Evolutionary conservation across 2,797 vertebrate species (phyloP).

Genomic region (Pyrocephalus nanus): DNA sequence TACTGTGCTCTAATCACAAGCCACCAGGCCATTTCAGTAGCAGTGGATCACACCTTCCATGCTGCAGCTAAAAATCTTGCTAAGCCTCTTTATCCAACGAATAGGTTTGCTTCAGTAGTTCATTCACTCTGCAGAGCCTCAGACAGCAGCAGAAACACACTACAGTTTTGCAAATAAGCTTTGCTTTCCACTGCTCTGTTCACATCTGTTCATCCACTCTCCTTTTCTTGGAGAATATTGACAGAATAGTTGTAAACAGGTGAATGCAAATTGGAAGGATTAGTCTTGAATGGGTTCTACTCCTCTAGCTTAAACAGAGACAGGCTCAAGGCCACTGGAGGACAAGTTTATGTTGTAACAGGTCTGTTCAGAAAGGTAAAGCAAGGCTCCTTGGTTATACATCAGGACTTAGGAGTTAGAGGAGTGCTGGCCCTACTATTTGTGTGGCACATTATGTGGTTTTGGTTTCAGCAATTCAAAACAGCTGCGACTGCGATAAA

Average conservation of each 20-base stretch:
- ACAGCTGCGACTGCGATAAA: background rate
- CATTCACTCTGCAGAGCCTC: background rate
- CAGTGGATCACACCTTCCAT: background rate
- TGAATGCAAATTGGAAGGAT: background rate
- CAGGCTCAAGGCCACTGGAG: background rate
- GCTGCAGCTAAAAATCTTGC: background rate
- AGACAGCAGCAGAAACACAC: background rate
- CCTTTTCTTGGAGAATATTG: background rate
- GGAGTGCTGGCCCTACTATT: background rate
- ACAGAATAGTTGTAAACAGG: background rate
- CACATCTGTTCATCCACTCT: background rate
- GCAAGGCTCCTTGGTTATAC: background rate
- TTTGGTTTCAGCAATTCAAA: background rate
- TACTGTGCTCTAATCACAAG: background rate
- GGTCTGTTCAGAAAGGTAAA: background rate
- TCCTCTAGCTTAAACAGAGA: background rate
- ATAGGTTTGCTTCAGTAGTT: background rate
- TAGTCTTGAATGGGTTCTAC: background rate
- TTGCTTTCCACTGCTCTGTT: background rate
- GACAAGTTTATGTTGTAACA: background rate
- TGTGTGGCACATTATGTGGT: background rate
- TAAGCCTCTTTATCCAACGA: background rate
- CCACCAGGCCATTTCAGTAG: background rate
- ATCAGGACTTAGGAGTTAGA: background rate
- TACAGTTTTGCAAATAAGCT: background rate